Conservation (phyloP, 2,888 invertebrate genomes). For the Strigamia transsilvanica region DNA sequence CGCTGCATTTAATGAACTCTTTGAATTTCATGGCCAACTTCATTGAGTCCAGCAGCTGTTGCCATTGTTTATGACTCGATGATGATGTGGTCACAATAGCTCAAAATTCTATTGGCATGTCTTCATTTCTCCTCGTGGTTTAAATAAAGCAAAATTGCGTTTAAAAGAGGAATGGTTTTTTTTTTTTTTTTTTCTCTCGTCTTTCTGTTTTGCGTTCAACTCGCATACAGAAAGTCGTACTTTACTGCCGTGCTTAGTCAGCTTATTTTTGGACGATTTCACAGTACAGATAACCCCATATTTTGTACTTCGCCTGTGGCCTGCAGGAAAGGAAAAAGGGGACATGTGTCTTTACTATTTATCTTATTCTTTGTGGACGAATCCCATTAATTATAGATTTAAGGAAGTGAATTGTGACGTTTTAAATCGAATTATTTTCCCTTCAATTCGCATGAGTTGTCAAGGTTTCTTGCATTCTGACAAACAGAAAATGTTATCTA, state of each 20-base stretch:
- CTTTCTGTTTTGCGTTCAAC: background rate
- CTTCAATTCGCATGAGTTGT: background rate
- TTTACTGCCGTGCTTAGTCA: conserved; percentile 21
- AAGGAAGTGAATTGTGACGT: background rate
- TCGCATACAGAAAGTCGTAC: conserved; percentile 6
- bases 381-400: background rate
- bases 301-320: background rate
- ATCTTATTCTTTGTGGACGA: background rate
- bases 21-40: conserved; percentile 26
- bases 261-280: conserved; percentile 30
- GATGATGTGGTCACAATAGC: conserved; percentile 30
- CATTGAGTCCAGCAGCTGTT: conserved; percentile 17
- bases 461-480: background rate
- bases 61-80: conserved; percentile 30
- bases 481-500: background rate
- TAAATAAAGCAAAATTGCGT: background rate
- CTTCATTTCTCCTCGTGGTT: background rate
- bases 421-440: background rate
- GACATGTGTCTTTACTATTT: background rate
- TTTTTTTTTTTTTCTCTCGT: background rate
- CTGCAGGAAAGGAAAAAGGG: background rate
- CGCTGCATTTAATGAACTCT: conserved; percentile 3
- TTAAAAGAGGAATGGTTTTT: background rate
- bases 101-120: background rate
- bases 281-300: conserved; percentile 30